These are phyloP conservation scores for Ptychodera flava DNA, from an alignment of 35 echinoderm and acorn worm species.

Conservation along the genomic window DNA sequence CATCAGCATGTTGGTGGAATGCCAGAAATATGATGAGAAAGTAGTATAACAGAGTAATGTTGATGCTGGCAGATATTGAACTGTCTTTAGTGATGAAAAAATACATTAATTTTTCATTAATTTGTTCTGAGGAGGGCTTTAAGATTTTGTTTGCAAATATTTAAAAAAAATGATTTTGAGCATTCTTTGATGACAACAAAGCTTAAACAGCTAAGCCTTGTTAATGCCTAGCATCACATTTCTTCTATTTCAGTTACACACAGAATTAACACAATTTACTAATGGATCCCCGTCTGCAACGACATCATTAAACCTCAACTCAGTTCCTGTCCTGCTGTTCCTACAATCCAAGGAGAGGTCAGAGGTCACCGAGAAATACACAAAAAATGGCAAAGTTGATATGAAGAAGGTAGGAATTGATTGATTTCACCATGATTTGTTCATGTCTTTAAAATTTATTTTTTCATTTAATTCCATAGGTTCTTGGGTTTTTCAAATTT, in stretches of 20 bases:
- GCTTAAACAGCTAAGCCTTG: neutral
- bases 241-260: slow-evolving; percentile 31
- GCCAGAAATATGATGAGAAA: no score
- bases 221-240: neutral
- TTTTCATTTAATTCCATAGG: neutral
- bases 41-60: no score
- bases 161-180: neutral
- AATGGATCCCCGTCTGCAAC: neutral
- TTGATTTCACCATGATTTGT: no score
- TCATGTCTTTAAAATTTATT: neutral
- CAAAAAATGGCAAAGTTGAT: slow-evolving; percentile 31
- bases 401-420: slow-evolving; percentile 41
- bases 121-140: neutral
- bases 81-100: neutral
- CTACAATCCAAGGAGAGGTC: slow-evolving; percentile 25
- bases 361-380: slow-evolving; percentile 4
- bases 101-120: neutral
- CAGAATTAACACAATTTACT: slow-evolving; percentile 45
- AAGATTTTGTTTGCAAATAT: neutral
- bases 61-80: neutral
- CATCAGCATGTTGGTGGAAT: no score
- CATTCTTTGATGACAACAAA: neutral
- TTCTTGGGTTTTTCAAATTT: neutral
- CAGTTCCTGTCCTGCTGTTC: slow-evolving; percentile 50
- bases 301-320: slow-evolving; percentile 41